Percentiles rank a stretch among this genome's conserved stretches.
Conservation (phyloP, 53 echinoderm and acorn worm genomes). For the Holothuria scabra region DNA sequence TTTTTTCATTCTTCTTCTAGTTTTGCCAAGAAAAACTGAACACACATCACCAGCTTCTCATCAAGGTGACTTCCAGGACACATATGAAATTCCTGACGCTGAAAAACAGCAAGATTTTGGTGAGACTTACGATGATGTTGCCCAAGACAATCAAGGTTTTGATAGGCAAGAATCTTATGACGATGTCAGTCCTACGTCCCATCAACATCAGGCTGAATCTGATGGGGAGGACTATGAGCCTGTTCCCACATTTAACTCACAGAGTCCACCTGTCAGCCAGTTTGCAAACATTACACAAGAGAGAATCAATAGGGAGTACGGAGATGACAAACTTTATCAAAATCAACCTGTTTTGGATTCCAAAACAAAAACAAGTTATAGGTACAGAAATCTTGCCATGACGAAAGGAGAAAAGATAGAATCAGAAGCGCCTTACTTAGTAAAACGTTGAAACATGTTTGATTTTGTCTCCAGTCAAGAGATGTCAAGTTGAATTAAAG, state of each 20-base stretch:
- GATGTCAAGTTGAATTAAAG: too few species aligned
- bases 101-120: background rate
- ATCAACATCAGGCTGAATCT: background rate
- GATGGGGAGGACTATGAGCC: background rate
- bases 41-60: too few species aligned
- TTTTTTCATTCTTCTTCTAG: too few species aligned
- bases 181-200: background rate
- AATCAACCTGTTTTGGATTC: background rate
- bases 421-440: background rate
- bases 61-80: too few species aligned
- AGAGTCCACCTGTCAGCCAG: too few species aligned
- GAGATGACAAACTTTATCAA: background rate
- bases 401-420: constrained; percentile 6
- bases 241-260: background rate
- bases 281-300: too few species aligned
- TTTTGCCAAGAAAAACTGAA: too few species aligned
- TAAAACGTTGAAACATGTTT: background rate
- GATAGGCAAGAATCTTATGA: background rate
- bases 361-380: background rate
- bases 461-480: too few species aligned
- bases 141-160: background rate
- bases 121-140: background rate
- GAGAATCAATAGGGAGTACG: background rate
- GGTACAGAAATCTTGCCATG: background rate
- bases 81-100: background rate